These are phyloP conservation scores for Ophion slaviceki DNA, from an alignment of 2,888 invertebrate species.

Conservation along the genomic window DNA sequence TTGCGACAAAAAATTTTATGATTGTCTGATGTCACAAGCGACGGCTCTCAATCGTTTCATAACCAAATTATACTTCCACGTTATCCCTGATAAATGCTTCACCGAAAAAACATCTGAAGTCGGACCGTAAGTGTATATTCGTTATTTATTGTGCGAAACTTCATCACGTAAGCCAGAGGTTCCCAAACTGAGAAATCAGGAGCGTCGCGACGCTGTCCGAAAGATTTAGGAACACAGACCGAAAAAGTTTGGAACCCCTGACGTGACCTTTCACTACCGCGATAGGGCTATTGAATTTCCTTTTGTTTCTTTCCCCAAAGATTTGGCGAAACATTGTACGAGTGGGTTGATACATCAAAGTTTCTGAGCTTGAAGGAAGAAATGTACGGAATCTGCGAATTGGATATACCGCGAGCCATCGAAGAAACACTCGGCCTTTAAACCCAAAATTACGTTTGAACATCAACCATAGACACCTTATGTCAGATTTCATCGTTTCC, in stretches of 20 bases:
- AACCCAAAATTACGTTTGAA: background rate
- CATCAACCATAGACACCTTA: background rate
- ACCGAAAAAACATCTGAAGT: background rate
- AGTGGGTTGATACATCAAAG: background rate
- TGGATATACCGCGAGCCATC: background rate
- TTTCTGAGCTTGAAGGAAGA: background rate
- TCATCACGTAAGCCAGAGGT: background rate
- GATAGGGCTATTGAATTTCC: background rate
- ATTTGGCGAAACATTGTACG: background rate
- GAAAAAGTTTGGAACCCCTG: no score
- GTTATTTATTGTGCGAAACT: background rate
- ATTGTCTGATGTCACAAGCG: background rate
- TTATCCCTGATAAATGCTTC: slow-evolving; percentile 10
- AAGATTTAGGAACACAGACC: no score
- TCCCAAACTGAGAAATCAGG: no score
- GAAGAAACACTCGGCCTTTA: background rate
- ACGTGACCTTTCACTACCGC: background rate
- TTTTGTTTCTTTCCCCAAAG: background rate
- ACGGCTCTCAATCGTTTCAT: background rate
- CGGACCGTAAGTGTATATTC: background rate
- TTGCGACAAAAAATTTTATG: slow-evolving; percentile 27
- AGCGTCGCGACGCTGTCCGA: no score
- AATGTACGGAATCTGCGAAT: background rate
- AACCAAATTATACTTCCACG: background rate
- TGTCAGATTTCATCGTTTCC: background rate